Conservation (phyloP, 2,113 vertebrate genomes). For the Gracilinanus agilis region DNA sequence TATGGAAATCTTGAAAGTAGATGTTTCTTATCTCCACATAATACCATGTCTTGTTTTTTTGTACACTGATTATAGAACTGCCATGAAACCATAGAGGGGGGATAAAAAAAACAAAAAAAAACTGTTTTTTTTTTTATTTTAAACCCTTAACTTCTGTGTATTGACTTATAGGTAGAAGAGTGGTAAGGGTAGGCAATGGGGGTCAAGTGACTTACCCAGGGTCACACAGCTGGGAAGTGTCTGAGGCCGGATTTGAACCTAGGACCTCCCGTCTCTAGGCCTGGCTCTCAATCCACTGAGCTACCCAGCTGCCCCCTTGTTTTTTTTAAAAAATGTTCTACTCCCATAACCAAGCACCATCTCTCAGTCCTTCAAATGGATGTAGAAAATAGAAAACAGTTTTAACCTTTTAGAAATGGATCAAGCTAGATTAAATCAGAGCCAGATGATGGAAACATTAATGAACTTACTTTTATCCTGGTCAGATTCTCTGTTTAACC, state of each 20-base stretch:
- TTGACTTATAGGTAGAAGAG: too few species aligned
- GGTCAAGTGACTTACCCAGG: too few species aligned
- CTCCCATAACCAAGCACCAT: background rate
- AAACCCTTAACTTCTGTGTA: too few species aligned
- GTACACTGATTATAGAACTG: conserved; percentile 43
- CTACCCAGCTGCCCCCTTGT: too few species aligned
- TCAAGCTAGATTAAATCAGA: conserved; percentile 68
- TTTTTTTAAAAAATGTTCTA: background rate
- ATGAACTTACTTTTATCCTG: conserved; percentile 79
- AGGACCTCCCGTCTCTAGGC: too few species aligned
- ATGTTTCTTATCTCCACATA: conserved; percentile 29
- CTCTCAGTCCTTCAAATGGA: conserved; percentile 39
- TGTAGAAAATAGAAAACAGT: conserved; percentile 66
- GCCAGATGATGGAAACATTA: conserved; percentile 73
- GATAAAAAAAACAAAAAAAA: too few species aligned
- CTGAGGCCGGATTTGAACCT: too few species aligned
- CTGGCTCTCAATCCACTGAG: too few species aligned
- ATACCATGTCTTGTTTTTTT: background rate
- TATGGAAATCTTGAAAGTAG: conserved; percentile 39
- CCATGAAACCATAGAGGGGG: background rate
- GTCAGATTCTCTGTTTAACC: conserved; percentile 75
- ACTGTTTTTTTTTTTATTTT: background rate
- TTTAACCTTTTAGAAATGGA: conserved; percentile 77
- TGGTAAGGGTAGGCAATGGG: too few species aligned
- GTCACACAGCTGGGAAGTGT: too few species aligned